Evolutionary conservation across 2,113 vertebrate species (phyloP).

Genomic region (Sitta europaea): DNA sequence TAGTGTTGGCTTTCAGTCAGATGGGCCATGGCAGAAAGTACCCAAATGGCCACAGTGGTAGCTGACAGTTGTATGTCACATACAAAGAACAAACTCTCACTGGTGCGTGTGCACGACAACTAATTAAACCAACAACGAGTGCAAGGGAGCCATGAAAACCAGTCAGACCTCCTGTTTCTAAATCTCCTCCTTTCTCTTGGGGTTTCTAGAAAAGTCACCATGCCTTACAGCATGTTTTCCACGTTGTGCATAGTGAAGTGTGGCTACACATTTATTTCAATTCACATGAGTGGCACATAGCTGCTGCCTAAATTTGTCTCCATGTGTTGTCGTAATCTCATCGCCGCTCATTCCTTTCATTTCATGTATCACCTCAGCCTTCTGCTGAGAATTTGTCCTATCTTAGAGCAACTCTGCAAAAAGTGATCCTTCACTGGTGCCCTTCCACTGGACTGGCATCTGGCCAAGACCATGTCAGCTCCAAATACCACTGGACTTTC

Average conservation of each 20-base stretch:
- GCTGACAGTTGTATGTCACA: not conserved
- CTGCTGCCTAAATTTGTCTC: not conserved
- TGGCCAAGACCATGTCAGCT: not conserved
- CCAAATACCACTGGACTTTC: not conserved
- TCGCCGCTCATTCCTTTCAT: not conserved
- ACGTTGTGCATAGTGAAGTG: fast-evolving
- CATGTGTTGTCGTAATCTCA: not conserved
- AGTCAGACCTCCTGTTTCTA: not conserved
- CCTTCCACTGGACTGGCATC: not conserved
- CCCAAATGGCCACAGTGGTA: not conserved
- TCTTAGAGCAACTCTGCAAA: not conserved
- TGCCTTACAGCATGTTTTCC: not conserved
- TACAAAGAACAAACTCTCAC: not conserved
- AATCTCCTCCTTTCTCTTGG: not conserved
- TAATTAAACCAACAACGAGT: not conserved
- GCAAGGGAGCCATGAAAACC: not conserved
- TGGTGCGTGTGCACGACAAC: not conserved
- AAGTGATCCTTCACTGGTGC: not conserved
- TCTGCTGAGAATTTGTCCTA: not conserved
- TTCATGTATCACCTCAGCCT: not conserved
- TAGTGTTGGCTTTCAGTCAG: not conserved
- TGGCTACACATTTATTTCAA: not conserved
- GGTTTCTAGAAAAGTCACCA: fast-evolving
- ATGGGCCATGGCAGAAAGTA: not conserved
- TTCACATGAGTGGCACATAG: not conserved